A percentile compares a stretch with the other conserved stretches of the same genome.
Conservation (phyloP, 1,140 invertebrate genomes). For the Listronotus oregonensis region DNA sequence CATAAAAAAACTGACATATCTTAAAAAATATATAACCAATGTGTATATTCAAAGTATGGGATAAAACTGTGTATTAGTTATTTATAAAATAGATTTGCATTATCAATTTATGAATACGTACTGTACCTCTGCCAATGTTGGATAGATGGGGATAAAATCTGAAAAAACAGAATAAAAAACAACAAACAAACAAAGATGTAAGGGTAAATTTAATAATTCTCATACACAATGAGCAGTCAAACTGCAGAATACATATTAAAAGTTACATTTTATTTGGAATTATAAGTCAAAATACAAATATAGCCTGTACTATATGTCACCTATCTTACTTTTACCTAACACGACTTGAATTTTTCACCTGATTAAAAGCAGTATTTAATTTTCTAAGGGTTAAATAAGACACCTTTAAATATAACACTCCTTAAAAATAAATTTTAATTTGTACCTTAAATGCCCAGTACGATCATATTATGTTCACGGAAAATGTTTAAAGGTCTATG, state of each 20-base stretch:
- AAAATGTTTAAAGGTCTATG: background rate
- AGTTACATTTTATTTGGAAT: conserved; percentile 18
- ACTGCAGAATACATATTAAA: conserved; percentile 27
- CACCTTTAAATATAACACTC: conserved; percentile 2
- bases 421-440: background rate
- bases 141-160: conserved; percentile 19
- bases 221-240: conserved; percentile 24
- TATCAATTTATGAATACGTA: background rate
- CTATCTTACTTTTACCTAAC: conserved; percentile 6
- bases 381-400: conserved; percentile 27
- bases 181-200: conserved; percentile 32
- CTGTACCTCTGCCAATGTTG: conserved; percentile 4
- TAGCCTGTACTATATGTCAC: conserved; percentile 8
- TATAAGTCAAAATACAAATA: conserved; percentile 32
- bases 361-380: conserved; percentile 32
- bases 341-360: conserved; percentile 7
- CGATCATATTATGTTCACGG: background rate
- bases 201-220: conserved; percentile 27
- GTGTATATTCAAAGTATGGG: too few relatives aligned
- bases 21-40: too few relatives aligned
- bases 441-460: conserved; percentile 13
- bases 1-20: too few relatives aligned
- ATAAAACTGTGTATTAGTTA: too few relatives aligned
- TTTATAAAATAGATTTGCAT: too few relatives aligned
- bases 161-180: conserved; percentile 33